Conservation (phyloP, 2,113 vertebrate species). For the Gnathonemus echidnorhynchus region DNA sequence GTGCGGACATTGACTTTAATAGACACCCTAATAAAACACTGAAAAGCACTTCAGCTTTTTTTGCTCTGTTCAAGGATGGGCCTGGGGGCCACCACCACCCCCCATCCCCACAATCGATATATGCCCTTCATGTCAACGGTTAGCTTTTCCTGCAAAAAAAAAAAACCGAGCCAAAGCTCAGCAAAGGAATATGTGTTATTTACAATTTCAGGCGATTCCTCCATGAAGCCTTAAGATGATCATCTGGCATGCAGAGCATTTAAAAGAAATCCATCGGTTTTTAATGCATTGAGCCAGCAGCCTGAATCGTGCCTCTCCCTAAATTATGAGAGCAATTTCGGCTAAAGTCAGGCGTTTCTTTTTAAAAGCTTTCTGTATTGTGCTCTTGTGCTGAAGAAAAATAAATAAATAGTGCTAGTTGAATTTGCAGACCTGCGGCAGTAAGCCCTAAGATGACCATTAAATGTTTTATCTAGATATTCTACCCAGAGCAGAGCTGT, state of each 20-base stretch:
- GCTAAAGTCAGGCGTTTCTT: slow-evolving; percentile 64
- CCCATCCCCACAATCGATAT: slow-evolving; percentile 33
- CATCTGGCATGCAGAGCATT: slow-evolving; percentile 58
- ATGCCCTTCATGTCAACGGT: slow-evolving; percentile 48
- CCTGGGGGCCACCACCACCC: slow-evolving; percentile 27
- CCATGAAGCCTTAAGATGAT: slow-evolving; percentile 56
- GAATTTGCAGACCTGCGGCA: not conserved
- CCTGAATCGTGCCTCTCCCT: slow-evolving; percentile 58
- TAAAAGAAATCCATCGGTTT: slow-evolving; percentile 68
- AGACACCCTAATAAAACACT: slow-evolving; percentile 46
- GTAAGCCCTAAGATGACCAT: not conserved
- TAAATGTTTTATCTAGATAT: not conserved
- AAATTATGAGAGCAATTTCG: slow-evolving; percentile 65
- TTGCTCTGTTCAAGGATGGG: slow-evolving; percentile 51
- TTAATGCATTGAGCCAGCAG: slow-evolving; percentile 57
- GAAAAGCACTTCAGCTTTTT: slow-evolving; percentile 51
- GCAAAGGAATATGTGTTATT: slow-evolving; percentile 52
- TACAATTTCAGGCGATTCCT: slow-evolving; percentile 52
- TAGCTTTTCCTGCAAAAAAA: slow-evolving; percentile 33
- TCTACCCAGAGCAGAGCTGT: not conserved
- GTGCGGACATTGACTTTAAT: slow-evolving; percentile 50
- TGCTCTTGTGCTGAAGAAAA: slow-evolving; percentile 59
- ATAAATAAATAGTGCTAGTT: slow-evolving; percentile 36
- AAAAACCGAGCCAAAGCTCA: slow-evolving; percentile 40
- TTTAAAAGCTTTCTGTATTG: slow-evolving; percentile 68